A percentile compares a stretch with the other conserved stretches of the same genome.
Evolutionary conservation across 2,888 invertebrate genomes (phyloP).

Genomic region (Scaptomyza reducta): DNA sequence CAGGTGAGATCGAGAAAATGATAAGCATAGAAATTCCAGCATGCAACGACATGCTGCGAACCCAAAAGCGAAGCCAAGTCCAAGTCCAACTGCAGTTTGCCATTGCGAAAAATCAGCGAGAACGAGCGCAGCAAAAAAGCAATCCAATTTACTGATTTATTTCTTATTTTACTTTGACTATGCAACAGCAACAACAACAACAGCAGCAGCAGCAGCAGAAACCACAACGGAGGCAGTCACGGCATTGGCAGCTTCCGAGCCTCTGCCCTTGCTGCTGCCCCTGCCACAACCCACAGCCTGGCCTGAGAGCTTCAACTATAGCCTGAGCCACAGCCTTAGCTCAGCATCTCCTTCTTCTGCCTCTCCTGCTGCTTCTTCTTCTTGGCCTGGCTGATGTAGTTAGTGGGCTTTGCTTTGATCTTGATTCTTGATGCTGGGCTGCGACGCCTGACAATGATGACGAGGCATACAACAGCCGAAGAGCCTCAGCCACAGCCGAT

Average conservation of each 20-base stretch:
- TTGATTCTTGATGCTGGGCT: constrained; percentile 73
- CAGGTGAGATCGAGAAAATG: constrained; percentile 80
- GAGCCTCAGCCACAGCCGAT: constrained; percentile 48
- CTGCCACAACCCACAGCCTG: constrained; percentile 11
- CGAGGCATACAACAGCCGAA: constrained; percentile 60
- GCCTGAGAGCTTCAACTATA: constrained; percentile 6
- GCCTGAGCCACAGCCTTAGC: constrained; percentile 12
- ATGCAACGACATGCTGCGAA: constrained; percentile 52
- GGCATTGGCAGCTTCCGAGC: constrained; percentile 36
- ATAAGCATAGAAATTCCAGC: constrained; percentile 80
- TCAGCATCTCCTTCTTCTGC: constrained; percentile 23
- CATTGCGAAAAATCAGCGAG: constrained; percentile 62
- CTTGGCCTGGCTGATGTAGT: constrained; percentile 58
- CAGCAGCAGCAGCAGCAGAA: constrained; percentile 44
- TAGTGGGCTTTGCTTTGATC: constrained; percentile 78
- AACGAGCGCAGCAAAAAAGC: constrained; percentile 71
- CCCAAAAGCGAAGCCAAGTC: constrained; percentile 37
- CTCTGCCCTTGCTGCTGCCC: constrained; percentile 16
- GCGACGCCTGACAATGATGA: constrained; percentile 80
- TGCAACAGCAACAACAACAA: constrained; percentile 58
- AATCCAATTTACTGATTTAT: constrained; percentile 81
- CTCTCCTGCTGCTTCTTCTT: background rate
- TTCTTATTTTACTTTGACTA: constrained; percentile 80
- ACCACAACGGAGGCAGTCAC: constrained; percentile 66
- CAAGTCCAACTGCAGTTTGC: constrained; percentile 49